Conservation (phyloP, 2,797 vertebrate genomes). For the Pelodytes ibericus region DNA sequence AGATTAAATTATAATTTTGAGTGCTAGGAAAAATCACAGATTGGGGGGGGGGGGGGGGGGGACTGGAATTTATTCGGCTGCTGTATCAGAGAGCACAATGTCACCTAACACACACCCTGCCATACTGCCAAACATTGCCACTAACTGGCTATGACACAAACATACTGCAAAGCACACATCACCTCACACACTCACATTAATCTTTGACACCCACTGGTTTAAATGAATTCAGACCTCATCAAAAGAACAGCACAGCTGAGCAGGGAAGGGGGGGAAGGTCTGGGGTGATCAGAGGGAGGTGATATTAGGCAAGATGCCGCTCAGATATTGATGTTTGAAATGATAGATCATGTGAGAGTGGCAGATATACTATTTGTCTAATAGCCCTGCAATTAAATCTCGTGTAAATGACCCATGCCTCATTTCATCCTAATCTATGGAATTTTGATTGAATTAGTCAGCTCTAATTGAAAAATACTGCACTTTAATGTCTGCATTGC, state of each 20-base stretch:
- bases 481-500: slow-evolving; percentile 95
- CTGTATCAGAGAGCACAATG: background rate
- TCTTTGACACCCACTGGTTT: slow-evolving; percentile 65
- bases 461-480: slow-evolving; percentile 99
- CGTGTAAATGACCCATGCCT: slow-evolving; percentile 99
- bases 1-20: background rate
- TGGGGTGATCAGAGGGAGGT: slow-evolving; percentile 74
- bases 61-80: too few species aligned
- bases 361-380: slow-evolving; percentile 98
- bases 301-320: slow-evolving; percentile 68
- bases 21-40: background rate
- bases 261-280: slow-evolving; percentile 58
- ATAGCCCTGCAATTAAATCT: slow-evolving; percentile 99
- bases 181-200: slow-evolving; percentile 48
- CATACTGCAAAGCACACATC: slow-evolving; percentile 37
- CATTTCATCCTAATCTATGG: slow-evolving; percentile 99
- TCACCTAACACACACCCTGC: background rate
- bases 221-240: slow-evolving; percentile 79
- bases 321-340: slow-evolving; percentile 89
- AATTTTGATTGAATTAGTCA: slow-evolving; percentile 99
- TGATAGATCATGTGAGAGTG: slow-evolving; percentile 96
- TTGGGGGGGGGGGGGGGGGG: too few species aligned
- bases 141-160: slow-evolving; percentile 2
- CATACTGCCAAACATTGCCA: slow-evolving; percentile 1
- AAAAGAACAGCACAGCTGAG: slow-evolving; percentile 61